Percentiles rank a stretch among this genome's conserved stretches.
phyloP scores from a whole-genome alignment of 2,797 vertebrate species.

The Hemibagrus guttatus region DNA sequence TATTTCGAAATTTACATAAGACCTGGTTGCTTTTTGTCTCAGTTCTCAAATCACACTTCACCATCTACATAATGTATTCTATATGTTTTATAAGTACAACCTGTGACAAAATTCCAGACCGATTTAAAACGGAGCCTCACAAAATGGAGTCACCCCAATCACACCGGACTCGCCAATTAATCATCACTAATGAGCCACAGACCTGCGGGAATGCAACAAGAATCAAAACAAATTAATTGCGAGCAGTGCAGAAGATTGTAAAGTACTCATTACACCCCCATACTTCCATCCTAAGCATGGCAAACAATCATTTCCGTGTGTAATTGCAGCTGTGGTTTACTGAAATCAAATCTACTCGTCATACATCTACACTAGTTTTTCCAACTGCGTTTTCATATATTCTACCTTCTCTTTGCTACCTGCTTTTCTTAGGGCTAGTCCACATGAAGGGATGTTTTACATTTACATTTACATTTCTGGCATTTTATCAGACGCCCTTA shows the following conservation, averaged over 20 bases:
- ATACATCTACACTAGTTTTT: background rate
- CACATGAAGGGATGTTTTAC: no score
- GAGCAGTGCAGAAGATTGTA: conserved; percentile 60
- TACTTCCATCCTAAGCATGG: conserved; percentile 39
- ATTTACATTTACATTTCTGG: no score
- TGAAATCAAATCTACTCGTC: conserved; percentile 66
- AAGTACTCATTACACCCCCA: conserved; percentile 65
- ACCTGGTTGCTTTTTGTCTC: background rate
- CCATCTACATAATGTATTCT: background rate
- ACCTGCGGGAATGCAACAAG: conserved; percentile 66
- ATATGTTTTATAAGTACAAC: background rate
- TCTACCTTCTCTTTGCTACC: background rate
- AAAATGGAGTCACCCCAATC: conserved; percentile 53
- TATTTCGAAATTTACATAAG: background rate
- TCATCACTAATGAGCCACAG: conserved; percentile 73
- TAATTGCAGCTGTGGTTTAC: conserved; percentile 66
- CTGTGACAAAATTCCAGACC: conserved; percentile 4
- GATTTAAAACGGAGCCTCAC: conserved; percentile 42
- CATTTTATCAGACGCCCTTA: no score
- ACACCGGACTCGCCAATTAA: conserved; percentile 66
- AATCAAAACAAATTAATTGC: conserved; percentile 75
- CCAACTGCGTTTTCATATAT: background rate
- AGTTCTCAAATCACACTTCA: background rate
- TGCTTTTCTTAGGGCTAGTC: background rate
- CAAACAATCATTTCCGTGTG: conserved; percentile 58